Evolutionary conservation across 2,113 vertebrate genomes (phyloP).

Genomic region (Neotragus pygmaeus): DNA sequence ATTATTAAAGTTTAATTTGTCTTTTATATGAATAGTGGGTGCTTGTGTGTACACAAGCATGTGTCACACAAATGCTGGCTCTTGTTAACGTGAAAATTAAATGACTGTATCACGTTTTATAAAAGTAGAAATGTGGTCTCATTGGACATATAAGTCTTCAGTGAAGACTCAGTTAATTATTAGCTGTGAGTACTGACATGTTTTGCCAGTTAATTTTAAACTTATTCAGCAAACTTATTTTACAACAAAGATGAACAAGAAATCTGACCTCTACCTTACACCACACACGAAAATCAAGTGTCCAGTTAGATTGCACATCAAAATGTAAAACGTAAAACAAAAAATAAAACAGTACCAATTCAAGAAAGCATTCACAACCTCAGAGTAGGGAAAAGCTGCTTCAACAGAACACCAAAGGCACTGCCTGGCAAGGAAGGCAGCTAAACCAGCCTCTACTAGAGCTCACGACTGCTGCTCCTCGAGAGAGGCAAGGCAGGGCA

Average conservation of each 20-base stretch:
- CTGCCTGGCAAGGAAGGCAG: not conserved
- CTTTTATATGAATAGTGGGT: constrained; percentile 3
- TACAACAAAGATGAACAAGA: not conserved
- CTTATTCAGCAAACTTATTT: not conserved
- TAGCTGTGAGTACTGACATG: not conserved
- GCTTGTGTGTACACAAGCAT: not conserved
- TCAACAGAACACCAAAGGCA: not conserved
- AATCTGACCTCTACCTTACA: not conserved
- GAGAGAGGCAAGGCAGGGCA: not conserved
- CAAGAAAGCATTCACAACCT: not conserved
- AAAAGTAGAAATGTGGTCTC: constrained; percentile 11
- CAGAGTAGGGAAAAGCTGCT: not conserved
- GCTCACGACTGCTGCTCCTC: not conserved
- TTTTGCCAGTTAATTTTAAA: not conserved
- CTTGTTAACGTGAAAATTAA: constrained; percentile 14
- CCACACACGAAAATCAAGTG: not conserved
- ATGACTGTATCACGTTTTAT: not conserved
- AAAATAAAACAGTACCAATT: not conserved
- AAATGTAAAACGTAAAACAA: not conserved
- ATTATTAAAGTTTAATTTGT: constrained; percentile 44
- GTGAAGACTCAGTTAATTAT: not conserved
- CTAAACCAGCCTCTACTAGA: too few species aligned
- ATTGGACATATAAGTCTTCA: not conserved
- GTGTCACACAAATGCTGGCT: not conserved
- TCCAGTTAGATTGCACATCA: not conserved